Conservation (phyloP, 2,888 invertebrate species). For the Abrostola triplasia region DNA sequence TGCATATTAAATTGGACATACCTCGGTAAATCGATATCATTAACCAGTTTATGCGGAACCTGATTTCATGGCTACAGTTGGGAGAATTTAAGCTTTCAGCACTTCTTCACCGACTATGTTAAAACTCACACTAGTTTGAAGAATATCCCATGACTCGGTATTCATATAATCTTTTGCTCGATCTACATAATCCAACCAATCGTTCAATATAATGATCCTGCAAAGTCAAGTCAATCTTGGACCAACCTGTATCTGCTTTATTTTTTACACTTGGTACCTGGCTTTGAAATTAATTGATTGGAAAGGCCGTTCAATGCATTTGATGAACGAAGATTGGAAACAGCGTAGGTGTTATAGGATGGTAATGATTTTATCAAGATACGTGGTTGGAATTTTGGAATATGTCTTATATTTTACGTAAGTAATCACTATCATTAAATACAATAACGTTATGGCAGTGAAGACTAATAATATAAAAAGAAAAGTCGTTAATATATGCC, state of each 20-base stretch:
- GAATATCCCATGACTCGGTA: too few relatives aligned
- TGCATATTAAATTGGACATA: too few relatives aligned
- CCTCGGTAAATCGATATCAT: too few relatives aligned
- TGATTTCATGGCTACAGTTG: too few relatives aligned
- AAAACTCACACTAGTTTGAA: too few relatives aligned
- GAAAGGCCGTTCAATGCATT: conserved; percentile 72
- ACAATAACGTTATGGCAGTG: conserved; percentile 23
- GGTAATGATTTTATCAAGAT: conserved; percentile 51
- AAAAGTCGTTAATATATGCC: not conserved
- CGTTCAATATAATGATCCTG: too few relatives aligned
- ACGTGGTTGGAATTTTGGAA: conserved; percentile 29
- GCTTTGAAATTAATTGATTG: conserved; percentile 78
- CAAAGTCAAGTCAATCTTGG: conserved; percentile 10
- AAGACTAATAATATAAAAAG: conserved; percentile 14
- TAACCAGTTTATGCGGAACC: too few relatives aligned
- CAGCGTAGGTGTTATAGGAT: conserved; percentile 59
- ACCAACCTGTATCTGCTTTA: conserved; percentile 65
- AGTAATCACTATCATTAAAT: conserved; percentile 42
- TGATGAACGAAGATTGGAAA: conserved; percentile 66
- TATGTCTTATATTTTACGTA: conserved; percentile 34
- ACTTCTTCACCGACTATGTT: too few relatives aligned
- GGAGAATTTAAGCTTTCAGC: too few relatives aligned
- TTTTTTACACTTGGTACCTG: conserved; percentile 69
- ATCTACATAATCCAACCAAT: too few relatives aligned
- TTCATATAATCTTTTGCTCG: too few relatives aligned